Conservation (phyloP, 2,888 invertebrate genomes). For the Leptopterna dolabrata region DNA sequence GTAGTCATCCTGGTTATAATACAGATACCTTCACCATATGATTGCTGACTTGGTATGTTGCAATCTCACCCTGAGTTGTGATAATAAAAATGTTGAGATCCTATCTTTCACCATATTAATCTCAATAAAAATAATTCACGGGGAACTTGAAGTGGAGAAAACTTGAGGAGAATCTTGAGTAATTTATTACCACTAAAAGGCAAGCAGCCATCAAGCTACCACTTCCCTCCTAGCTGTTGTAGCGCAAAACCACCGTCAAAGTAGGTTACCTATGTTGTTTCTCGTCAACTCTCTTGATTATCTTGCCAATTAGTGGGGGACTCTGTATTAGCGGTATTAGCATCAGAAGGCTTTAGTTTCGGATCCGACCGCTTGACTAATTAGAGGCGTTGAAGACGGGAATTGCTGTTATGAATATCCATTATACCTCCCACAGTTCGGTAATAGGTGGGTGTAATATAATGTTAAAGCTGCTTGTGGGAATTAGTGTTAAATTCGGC, state of each 20-base stretch:
- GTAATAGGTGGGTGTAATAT: background rate
- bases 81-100: too few relatives aligned
- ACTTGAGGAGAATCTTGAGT: background rate
- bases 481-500: background rate
- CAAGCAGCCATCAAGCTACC: background rate
- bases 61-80: too few relatives aligned
- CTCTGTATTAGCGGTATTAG: background rate
- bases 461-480: background rate
- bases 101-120: background rate
- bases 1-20: too few relatives aligned
- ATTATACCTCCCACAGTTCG: background rate
- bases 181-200: background rate
- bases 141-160: background rate
- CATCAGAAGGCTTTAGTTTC: background rate
- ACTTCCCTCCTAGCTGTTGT: background rate
- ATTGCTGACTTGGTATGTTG: too few relatives aligned
- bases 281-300: constrained; percentile 29
- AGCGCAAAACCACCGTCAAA: background rate
- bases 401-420: constrained; percentile 10
- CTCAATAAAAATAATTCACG: background rate
- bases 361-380: constrained; percentile 21
- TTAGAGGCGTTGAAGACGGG: constrained; percentile 1
- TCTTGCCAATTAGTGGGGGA: constrained; percentile 18
- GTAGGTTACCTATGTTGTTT: constrained; percentile 10
- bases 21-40: too few relatives aligned